Evolutionary conservation across 2,113 vertebrate genomes (phyloP).

Genomic region (Tetrax tetrax): DNA sequence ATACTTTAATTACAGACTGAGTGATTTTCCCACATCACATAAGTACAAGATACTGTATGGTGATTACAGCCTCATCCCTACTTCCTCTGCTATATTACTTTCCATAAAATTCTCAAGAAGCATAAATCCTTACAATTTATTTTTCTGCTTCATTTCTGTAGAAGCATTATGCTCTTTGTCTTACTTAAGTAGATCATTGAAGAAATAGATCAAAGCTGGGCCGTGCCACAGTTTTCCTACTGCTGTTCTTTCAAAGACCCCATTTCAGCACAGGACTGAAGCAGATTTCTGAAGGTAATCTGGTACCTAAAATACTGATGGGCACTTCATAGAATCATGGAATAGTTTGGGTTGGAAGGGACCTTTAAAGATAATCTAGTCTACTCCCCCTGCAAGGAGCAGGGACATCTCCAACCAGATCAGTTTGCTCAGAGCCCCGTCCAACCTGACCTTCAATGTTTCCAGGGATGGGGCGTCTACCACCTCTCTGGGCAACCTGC

Average conservation of each 20-base stretch:
- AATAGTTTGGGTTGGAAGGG: too few species aligned
- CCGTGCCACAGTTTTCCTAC: not conserved
- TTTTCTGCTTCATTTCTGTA: not conserved
- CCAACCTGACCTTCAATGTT: too few species aligned
- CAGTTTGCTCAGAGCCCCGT: too few species aligned
- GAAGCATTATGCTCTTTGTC: not conserved
- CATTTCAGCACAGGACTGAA: not conserved
- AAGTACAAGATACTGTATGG: not conserved
- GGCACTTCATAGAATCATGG: not conserved
- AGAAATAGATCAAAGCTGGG: not conserved
- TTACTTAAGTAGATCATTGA: not conserved
- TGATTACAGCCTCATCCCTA: not conserved
- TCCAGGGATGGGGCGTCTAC: too few species aligned
- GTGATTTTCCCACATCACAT: not conserved
- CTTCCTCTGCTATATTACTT: conserved; percentile 9
- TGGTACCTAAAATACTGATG: not conserved
- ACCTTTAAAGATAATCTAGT: too few species aligned
- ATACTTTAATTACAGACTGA: not conserved
- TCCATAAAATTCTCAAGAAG: not conserved
- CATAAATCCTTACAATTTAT: not conserved
- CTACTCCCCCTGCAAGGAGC: too few species aligned
- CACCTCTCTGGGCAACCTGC: too few species aligned
- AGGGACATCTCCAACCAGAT: too few species aligned
- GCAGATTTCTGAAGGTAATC: not conserved
- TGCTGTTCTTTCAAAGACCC: not conserved